Percentiles rank a stretch among this genome's conserved stretches.
Evolutionary conservation across 2,797 vertebrate species (phyloP).

Genomic region (Discoglossus pictus): DNA sequence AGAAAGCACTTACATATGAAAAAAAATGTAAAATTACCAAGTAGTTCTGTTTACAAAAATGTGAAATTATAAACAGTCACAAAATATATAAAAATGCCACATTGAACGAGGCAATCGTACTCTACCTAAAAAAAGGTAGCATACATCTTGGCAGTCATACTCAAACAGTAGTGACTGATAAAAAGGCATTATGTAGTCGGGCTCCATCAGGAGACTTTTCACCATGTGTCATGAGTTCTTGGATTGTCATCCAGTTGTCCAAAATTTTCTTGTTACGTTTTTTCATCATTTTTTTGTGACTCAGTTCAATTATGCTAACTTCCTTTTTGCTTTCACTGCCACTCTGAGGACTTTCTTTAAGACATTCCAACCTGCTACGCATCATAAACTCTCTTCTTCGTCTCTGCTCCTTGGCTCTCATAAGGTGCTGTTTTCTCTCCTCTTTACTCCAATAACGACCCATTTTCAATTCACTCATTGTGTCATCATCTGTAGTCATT

Average conservation of each 20-base stretch:
- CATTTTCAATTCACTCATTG: slow-evolving; percentile 97
- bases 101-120: slow-evolving; percentile 98
- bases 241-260: slow-evolving; percentile 99
- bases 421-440: slow-evolving; percentile 91
- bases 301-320: slow-evolving; percentile 93
- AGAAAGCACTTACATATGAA: slow-evolving; percentile 70
- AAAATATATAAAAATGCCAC: slow-evolving; percentile 99
- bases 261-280: slow-evolving; percentile 98
- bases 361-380: slow-evolving; percentile 88
- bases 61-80: slow-evolving; percentile 88
- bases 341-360: slow-evolving; percentile 89
- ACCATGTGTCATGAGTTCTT: slow-evolving; percentile 97
- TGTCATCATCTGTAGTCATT: slow-evolving; percentile 94
- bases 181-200: slow-evolving; percentile 92
- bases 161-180: slow-evolving; percentile 97
- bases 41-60: slow-evolving; percentile 86
- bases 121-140: slow-evolving; percentile 92
- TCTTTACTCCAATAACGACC: slow-evolving; percentile 97
- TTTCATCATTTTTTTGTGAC: slow-evolving; percentile 99
- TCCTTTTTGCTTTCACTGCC: slow-evolving; percentile 85
- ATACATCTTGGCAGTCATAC: slow-evolving; percentile 60
- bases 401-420: slow-evolving; percentile 90
- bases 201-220: slow-evolving; percentile 90
- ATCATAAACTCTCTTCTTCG: slow-evolving; percentile 92
- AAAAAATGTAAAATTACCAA: slow-evolving; percentile 72